Conservation (phyloP, 2,797 vertebrate genomes). For the Anguilla pacifica region DNA sequence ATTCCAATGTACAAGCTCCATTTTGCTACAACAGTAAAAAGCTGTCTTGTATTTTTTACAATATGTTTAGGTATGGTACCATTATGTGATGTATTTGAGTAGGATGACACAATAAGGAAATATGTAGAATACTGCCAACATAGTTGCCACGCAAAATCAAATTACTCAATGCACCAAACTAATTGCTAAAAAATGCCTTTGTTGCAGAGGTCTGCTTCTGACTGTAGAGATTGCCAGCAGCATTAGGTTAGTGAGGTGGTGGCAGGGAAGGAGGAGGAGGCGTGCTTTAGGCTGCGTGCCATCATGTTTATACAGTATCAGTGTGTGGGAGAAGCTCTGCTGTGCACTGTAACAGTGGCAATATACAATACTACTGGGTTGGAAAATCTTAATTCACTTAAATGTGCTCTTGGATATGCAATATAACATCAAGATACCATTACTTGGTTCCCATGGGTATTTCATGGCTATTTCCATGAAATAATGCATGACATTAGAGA, state of each 20-base stretch:
- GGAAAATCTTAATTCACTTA: not conserved
- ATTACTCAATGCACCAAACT: slow-evolving; percentile 72
- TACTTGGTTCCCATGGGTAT: not conserved
- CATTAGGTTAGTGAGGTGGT: slow-evolving; percentile 57
- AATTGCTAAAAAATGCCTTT: slow-evolving; percentile 67
- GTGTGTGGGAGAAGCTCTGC: not conserved
- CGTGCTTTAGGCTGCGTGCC: slow-evolving; percentile 47
- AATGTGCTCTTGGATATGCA: not conserved
- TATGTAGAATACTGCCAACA: slow-evolving; percentile 39
- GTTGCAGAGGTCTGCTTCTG: slow-evolving; percentile 62
- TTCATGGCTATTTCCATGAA: not conserved
- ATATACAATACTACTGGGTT: not conserved
- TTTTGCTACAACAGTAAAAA: not conserved
- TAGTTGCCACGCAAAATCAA: slow-evolving; percentile 59
- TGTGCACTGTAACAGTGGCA: not conserved
- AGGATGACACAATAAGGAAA: slow-evolving; percentile 31
- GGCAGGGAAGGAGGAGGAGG: slow-evolving; percentile 55
- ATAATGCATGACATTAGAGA: not conserved
- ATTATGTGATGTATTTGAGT: not conserved
- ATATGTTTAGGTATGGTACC: not conserved
- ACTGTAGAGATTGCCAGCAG: slow-evolving; percentile 60
- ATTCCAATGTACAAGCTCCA: not conserved
- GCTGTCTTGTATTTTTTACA: not conserved
- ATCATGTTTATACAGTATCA: slow-evolving; percentile 32
- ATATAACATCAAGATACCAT: not conserved